Percentiles rank a stretch among this genome's conserved stretches.
These are phyloP conservation scores for Drosophila tristis DNA, from an alignment of 1,140 invertebrate genomes.

Conservation along the genomic window DNA sequence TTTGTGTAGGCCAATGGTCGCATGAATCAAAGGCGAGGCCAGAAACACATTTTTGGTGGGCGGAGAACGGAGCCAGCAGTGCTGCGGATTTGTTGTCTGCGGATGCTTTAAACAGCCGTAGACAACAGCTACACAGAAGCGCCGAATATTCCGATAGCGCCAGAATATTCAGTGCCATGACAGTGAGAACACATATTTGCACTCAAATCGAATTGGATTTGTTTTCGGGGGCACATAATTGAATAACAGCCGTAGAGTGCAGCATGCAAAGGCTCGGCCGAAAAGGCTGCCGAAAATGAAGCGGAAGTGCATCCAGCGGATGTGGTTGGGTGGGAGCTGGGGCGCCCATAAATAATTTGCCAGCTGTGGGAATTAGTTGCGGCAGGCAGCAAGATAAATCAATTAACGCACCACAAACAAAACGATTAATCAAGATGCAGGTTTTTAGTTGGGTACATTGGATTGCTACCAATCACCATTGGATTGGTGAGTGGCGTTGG, in stretches of 20 bases:
- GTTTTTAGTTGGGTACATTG: constrained; percentile 53
- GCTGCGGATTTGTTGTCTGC: constrained; percentile 4
- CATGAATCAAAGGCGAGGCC: constrained; percentile 55
- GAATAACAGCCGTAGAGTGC: constrained; percentile 63
- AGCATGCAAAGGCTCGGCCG: constrained; percentile 31
- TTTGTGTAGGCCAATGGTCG: constrained; percentile 52
- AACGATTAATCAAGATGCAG: constrained; percentile 77
- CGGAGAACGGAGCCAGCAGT: constrained; percentile 3
- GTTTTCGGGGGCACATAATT: constrained; percentile 51
- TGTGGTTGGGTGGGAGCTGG: neutral
- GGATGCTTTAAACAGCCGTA: constrained; percentile 38
- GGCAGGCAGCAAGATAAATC: constrained; percentile 70
- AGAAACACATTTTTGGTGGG: constrained; percentile 6
- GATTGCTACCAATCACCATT: neutral
- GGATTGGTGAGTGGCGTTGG: neutral
- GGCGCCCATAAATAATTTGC: constrained; percentile 59
- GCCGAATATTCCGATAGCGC: neutral
- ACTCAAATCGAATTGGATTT: constrained; percentile 79
- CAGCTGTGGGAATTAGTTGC: constrained; percentile 59
- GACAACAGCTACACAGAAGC: constrained; percentile 9
- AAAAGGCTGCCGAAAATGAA: constrained; percentile 43
- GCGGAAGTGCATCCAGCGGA: constrained; percentile 54
- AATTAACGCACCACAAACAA: constrained; percentile 75
- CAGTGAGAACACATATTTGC: constrained; percentile 76
- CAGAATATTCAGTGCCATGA: constrained; percentile 3